Evolutionary conservation across 2,797 vertebrate genomes (phyloP), one percentile per base, ranked within the genome.

Genomic region (Hephaestus fuliginosus): DNA sequence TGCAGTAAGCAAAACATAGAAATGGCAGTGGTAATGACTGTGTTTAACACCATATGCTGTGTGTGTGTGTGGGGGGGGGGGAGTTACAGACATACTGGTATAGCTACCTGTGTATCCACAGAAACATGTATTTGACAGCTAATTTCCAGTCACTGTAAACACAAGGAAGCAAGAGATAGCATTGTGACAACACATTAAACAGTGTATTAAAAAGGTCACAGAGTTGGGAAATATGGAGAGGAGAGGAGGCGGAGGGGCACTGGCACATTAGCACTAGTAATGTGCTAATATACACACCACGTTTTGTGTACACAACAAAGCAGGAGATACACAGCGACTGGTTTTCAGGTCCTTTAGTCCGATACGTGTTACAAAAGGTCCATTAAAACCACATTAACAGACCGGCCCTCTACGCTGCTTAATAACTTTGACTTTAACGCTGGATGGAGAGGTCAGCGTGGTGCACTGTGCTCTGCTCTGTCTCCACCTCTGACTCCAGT

Each of bases 331-430:
- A 48, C 66, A 67, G n/a, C 44, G 51, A 28, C 22, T 18, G 46
- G 18, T 56, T 68, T 68, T 52, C 64, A 61, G 51, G 28, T 78
- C 74, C 49, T 70, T 10, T 57, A 1, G 20, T 46, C 60, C 52
- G 41, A 14, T n/a, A 57, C 36, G 39, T 57, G 51, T 63, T 63
- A 52, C 66, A 46, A 28, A 60, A 68, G 43, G 5, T 55, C 52
- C 78, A 76, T 76, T 78, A 62, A 67, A 76, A 67, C n/a, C 68
- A 57, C 72, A 64, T 64, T 56, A 74, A 65, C 14, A 10, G 28
- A 66, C 36, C 12, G 10, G 30, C 8, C 7, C 43, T 66, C 52
- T 51, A 25, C n/a, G 51, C 56, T 39, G 57, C 46, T 51, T 56
- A 39, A 66, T 49, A 64, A 70, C 49, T 52, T 28, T 72, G 66